Conservation (phyloP, 2,113 vertebrate genomes). For the Tichodroma muraria region DNA sequence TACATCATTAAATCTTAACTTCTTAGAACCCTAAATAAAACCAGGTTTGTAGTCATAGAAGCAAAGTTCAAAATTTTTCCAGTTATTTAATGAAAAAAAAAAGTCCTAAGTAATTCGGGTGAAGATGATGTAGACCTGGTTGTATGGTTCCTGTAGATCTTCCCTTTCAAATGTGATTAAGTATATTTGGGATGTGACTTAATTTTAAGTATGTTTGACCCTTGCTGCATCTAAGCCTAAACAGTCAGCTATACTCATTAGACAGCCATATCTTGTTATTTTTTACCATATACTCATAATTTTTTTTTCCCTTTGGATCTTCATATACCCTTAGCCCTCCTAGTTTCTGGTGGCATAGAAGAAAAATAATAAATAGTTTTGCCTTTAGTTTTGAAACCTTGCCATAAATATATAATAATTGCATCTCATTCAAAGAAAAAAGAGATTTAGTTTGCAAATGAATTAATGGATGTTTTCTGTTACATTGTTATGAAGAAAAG, state of each 20-base stretch:
- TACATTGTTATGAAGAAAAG: not conserved
- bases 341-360: not conserved
- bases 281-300: not conserved
- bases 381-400: not conserved
- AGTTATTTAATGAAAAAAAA: not conserved
- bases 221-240: not conserved
- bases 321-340: not conserved
- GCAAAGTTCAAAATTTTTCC: not conserved
- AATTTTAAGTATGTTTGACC: not conserved
- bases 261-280: not conserved
- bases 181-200: not conserved
- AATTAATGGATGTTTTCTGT: not conserved
- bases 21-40: not conserved
- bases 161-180: not conserved
- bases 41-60: not conserved
- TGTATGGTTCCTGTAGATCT: not conserved
- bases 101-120: not conserved
- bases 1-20: not conserved
- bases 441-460: not conserved
- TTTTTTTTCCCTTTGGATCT: not conserved
- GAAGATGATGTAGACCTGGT: not conserved
- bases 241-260: not conserved
- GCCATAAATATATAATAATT: not conserved
- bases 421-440: not conserved
- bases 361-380: not conserved